Evolutionary conservation across 1,140 invertebrate species (phyloP).

Genomic region (Limonius californicus): DNA sequence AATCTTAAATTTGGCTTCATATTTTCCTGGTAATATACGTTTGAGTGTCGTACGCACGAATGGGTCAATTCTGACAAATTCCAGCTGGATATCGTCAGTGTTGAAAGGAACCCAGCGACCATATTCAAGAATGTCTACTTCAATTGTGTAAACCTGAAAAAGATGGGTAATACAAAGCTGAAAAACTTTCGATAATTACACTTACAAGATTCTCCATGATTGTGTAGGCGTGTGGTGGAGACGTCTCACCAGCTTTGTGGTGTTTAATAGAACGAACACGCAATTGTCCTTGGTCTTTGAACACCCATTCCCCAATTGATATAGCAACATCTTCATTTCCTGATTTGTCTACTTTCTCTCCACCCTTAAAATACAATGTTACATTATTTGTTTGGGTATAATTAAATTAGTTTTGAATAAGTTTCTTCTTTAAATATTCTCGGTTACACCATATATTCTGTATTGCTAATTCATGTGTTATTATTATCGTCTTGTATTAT

Average conservation of each 20-base stretch:
- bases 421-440: no score
- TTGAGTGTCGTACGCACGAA: conserved; percentile 87
- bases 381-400: no score
- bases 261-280: conserved; percentile 86
- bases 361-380: conserved; percentile 29
- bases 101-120: conserved; percentile 91
- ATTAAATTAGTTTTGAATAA: background rate
- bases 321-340: conserved; percentile 85
- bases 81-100: conserved; percentile 91
- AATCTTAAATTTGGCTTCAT: conserved; percentile 90
- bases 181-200: conserved; percentile 22
- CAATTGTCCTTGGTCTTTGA: conserved; percentile 93
- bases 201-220: conserved; percentile 92
- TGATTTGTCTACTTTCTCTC: conserved; percentile 54
- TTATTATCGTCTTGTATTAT: no score
- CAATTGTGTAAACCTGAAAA: conserved; percentile 73
- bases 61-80: conserved; percentile 99
- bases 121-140: conserved; percentile 82
- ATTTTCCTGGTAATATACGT: conserved; percentile 69
- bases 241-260: conserved; percentile 73
- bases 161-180: no score
- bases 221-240: conserved; percentile 86
- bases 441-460: no score
- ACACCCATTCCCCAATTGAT: conserved; percentile 92
- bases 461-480: no score